Evolutionary conservation across 2,113 vertebrate genomes (phyloP).

Genomic region (Meleagris gallopavo): DNA sequence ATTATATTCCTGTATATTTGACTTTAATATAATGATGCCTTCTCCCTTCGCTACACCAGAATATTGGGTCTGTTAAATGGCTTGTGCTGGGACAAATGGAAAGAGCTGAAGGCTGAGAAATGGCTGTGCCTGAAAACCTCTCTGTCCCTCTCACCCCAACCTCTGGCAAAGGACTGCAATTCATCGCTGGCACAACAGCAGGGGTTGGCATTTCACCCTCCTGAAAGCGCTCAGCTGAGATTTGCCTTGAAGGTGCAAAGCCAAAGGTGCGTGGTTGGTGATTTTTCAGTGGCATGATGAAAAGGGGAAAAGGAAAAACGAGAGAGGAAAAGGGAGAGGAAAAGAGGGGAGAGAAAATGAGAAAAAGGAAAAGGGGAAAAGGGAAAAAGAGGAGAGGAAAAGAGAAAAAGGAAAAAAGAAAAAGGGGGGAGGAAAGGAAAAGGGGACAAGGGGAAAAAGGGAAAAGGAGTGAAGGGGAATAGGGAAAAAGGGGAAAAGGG

Average conservation of each 20-base stretch:
- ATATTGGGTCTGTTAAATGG: conserved; percentile 58
- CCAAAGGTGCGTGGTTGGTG: neutral
- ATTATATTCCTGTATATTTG: conserved; percentile 74
- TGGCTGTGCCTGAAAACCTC: neutral
- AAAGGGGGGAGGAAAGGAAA: too few relatives aligned
- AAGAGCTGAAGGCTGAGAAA: conserved; percentile 46
- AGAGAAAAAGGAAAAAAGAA: neutral
- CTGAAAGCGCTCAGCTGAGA: neutral
- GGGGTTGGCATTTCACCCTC: neutral
- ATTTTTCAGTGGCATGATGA: neutral
- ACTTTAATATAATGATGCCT: conserved; percentile 74
- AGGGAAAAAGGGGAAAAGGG: too few relatives aligned
- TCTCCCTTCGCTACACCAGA: conserved; percentile 69
- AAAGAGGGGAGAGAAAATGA: too few relatives aligned
- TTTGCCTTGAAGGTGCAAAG: neutral
- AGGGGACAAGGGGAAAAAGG: too few relatives aligned
- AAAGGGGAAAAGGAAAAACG: neutral
- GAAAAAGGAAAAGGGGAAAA: neutral
- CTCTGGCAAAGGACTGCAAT: too few relatives aligned
- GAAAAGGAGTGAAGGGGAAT: too few relatives aligned
- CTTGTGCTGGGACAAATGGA: neutral
- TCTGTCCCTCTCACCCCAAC: neutral
- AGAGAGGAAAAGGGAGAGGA: neutral
- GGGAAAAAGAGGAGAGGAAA: neutral
- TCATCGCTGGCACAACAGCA: too few relatives aligned